These are phyloP conservation scores for Etia nguti DNA, from an alignment of 2,113 vertebrate genomes.

Conservation along the genomic window DNA sequence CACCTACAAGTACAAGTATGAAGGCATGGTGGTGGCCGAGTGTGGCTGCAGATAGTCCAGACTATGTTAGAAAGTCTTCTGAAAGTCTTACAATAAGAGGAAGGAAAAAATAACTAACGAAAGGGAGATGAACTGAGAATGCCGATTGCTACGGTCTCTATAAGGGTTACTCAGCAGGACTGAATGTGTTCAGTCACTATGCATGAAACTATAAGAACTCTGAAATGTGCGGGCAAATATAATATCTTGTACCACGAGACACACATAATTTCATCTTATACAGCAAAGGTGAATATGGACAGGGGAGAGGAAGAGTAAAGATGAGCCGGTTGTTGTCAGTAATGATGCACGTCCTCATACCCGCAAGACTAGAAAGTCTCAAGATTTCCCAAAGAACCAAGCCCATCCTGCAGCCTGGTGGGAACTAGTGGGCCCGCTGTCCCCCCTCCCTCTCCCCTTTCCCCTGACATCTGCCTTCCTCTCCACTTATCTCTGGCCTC, in stretches of 20 bases:
- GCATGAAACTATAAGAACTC: background rate
- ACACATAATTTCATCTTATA: slow-evolving; percentile 79
- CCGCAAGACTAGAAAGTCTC: background rate
- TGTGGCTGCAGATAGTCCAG: slow-evolving; percentile 94
- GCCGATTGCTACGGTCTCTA: background rate
- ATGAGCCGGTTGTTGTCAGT: background rate
- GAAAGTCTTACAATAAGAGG: slow-evolving; percentile 41
- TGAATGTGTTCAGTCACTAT: background rate
- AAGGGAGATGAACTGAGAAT: background rate
- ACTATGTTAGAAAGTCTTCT: background rate
- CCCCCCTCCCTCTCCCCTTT: slow-evolving; percentile 32
- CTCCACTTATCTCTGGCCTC: slow-evolving; percentile 60
- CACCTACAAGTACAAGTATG: slow-evolving; percentile 97
- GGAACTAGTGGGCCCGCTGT: slow-evolving; percentile 47
- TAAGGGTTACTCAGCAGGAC: background rate
- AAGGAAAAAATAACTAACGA: background rate
- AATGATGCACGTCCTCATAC: background rate
- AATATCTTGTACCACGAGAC: slow-evolving; percentile 70
- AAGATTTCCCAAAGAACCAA: slow-evolving; percentile 9
- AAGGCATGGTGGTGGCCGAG: slow-evolving; percentile 95
- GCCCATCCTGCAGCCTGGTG: slow-evolving; percentile 29
- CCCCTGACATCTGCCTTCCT: slow-evolving; percentile 64
- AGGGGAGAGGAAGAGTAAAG: background rate
- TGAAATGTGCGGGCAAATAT: slow-evolving; percentile 61
- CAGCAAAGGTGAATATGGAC: slow-evolving; percentile 18